These are phyloP conservation scores for Girardia tigrina DNA, from an alignment of 2,888 invertebrate species.

Conservation along the genomic window DNA sequence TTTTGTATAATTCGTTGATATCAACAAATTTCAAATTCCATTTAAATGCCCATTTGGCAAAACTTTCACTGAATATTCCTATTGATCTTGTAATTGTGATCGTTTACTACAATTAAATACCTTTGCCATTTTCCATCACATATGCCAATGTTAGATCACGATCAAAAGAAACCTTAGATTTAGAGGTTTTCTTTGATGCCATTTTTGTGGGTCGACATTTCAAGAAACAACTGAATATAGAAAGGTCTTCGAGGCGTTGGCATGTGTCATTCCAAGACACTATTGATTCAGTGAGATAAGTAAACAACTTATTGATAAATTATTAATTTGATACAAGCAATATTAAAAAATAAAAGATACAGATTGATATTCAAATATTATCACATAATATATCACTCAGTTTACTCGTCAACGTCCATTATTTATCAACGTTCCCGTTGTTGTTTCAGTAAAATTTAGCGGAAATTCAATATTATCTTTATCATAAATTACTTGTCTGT, in stretches of 20 bases:
- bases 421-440: no score
- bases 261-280: not conserved
- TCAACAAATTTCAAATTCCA: not conserved
- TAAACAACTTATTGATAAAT: no score
- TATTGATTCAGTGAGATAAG: not conserved
- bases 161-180: not conserved
- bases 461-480: no score
- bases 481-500: no score
- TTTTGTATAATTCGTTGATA: not conserved
- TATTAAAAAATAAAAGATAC: no score
- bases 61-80: conserved; percentile 23
- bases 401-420: no score
- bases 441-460: no score
- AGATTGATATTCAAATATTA: no score
- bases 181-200: not conserved
- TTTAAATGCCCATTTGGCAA: conserved; percentile 13
- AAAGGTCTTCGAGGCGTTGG: not conserved
- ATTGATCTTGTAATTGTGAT: not conserved
- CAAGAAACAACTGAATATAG: conserved; percentile 1
- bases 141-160: not conserved
- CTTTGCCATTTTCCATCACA: not conserved
- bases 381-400: no score
- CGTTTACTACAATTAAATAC: not conserved
- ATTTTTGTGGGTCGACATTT: not conserved
- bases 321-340: no score